phyloP scores from a whole-genome alignment of 2,113 vertebrate genomes.

The Gymnocephalus cernua region DNA sequence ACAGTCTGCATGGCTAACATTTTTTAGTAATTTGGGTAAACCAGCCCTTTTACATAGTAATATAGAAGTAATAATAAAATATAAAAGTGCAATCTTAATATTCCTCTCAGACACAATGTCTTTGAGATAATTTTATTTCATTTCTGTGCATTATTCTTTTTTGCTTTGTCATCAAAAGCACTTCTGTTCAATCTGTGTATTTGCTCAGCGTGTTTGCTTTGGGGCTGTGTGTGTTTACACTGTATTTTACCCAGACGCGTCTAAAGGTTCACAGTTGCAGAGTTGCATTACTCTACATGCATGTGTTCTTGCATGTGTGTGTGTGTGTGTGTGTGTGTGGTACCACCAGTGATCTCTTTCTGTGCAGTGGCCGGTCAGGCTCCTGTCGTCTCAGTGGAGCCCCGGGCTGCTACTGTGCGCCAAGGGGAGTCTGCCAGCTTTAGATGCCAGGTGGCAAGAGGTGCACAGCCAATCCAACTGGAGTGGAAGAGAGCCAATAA shows the following conservation, averaged over 20 bases:
- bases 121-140: background rate
- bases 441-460: constrained; percentile 84
- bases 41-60: background rate
- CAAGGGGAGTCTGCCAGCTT: constrained; percentile 89
- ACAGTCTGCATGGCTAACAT: background rate
- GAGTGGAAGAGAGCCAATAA: constrained; percentile 88
- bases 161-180: constrained; percentile 14
- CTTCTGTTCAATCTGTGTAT: constrained; percentile 36
- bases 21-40: background rate
- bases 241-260: constrained; percentile 33
- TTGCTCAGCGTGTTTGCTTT: constrained; percentile 71
- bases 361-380: constrained; percentile 81
- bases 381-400: constrained; percentile 90
- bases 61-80: too few relatives aligned
- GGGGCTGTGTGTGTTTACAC: constrained; percentile 48
- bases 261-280: constrained; percentile 68
- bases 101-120: background rate
- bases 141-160: constrained; percentile 2
- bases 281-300: constrained; percentile 8
- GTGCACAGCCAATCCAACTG: constrained; percentile 82
- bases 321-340: constrained; percentile 19
- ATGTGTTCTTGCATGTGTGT: constrained; percentile 8
- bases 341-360: constrained; percentile 9
- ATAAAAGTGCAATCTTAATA: background rate
- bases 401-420: constrained; percentile 84